Evolutionary conservation across 2,888 invertebrate species (phyloP).

Genomic region (Hedychridium roseum): DNA sequence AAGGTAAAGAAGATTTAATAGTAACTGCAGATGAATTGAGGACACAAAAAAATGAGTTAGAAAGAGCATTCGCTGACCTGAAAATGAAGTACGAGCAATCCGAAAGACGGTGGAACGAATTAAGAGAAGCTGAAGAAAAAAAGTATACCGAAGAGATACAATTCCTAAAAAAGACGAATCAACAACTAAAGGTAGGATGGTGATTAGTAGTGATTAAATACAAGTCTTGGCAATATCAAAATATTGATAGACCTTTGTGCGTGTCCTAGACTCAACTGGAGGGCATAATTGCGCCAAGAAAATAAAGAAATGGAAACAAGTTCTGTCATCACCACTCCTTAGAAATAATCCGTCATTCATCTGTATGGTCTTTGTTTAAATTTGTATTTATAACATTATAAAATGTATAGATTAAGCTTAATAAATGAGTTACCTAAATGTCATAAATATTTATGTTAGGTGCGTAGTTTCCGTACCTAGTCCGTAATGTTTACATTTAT

Average conservation of each 20-base stretch:
- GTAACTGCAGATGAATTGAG: conserved; percentile 77
- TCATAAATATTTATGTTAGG: conserved; percentile 49
- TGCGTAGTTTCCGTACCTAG: not conserved
- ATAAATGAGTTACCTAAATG: conserved; percentile 45
- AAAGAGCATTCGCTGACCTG: conserved; percentile 67
- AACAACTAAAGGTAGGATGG: conserved; percentile 85
- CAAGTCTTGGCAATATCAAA: too few species aligned
- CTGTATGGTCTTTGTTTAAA: conserved; percentile 43
- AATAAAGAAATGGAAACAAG: conserved; percentile 65
- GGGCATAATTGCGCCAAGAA: conserved; percentile 94
- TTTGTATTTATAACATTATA: conserved; percentile 48
- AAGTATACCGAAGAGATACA: conserved; percentile 92
- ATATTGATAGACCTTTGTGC: conserved; percentile 5
- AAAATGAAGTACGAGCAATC: conserved; percentile 82
- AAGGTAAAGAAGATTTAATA: conserved; percentile 85
- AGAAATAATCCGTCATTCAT: conserved; percentile 47
- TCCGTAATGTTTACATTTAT: not conserved
- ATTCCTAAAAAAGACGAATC: conserved; percentile 92
- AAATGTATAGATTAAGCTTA: conserved; percentile 58
- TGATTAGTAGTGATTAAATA: too few species aligned
- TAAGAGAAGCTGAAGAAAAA: conserved; percentile 88
- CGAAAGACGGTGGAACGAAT: conserved; percentile 82
- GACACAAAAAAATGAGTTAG: conserved; percentile 70
- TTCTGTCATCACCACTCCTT: conserved; percentile 20
- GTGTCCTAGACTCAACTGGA: conserved; percentile 89